Evolutionary conservation across 2,797 vertebrate genomes (phyloP), one percentile per base, ranked within the genome.

Genomic region (Pangasius larnaudii): DNA sequence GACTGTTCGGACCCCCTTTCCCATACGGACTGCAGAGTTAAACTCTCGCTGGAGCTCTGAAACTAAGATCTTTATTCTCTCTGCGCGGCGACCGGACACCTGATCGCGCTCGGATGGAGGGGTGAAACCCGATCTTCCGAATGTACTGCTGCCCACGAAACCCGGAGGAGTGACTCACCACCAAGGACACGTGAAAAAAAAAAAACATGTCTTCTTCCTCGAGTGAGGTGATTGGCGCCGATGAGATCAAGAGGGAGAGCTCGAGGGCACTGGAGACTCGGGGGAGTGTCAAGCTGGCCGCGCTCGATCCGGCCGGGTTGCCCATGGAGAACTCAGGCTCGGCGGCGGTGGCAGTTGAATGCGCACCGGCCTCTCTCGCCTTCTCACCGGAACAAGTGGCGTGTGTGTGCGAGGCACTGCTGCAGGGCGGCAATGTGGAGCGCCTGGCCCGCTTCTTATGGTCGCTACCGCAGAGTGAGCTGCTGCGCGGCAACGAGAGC

Each of bases 321-420:
- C 95, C 97, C 93, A 97, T 97, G 97, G 97, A 98, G 96, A 96
- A 96, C 93, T 93, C 95, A 92, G 94, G 95, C 92, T 94, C 95
- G 88, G 93, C 93, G 90, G 86, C 96, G 88, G 98, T 98, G 96
- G 97, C 98, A 91, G 87, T 98, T 93, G 96, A 96, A 94, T 96
- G 97, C 96, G 96, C 94, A 94, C 94, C 97, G 86, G 96, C 97
- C 89, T 97, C 97, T 27, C 96, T 99, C 94, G 97, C 98, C 91
- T 99, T 99, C 95, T 99, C 98, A 49, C 98, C 98, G 88, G 99
- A 99, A 95, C 99, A 99, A 93, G 98, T 99, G 94, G 98, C 98
- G 91, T 99, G 98, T 85, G 98, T 99, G 59, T 99, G 99, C 94
- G 99, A 99, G 95, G 99, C 98, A 90, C 92, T 99, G 95, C 97